Conservation (phyloP, 1,140 invertebrate species). For the Scaptomyza pallida region DNA sequence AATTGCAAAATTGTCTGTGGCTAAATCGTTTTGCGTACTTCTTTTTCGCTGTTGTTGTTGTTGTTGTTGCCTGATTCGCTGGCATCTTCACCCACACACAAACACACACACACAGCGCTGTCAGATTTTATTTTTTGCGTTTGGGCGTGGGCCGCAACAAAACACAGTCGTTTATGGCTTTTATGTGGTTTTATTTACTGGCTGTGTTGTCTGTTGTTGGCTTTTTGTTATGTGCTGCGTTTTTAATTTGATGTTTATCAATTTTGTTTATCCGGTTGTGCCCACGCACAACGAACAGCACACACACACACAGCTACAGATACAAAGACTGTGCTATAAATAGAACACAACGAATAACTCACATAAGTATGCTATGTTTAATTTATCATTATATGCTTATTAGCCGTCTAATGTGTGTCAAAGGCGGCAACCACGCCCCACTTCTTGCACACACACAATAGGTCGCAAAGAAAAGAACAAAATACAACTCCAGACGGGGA, state of each 20-base stretch:
- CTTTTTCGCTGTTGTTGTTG: no score
- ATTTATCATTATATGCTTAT: slow-evolving; percentile 65
- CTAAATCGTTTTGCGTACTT: slow-evolving; percentile 66
- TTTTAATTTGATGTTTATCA: slow-evolving; percentile 80
- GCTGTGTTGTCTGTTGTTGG: slow-evolving; percentile 16
- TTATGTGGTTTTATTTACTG: slow-evolving; percentile 75
- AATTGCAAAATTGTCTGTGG: slow-evolving; percentile 80
- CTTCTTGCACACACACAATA: neutral
- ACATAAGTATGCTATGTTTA: slow-evolving; percentile 49
- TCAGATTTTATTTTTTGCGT: slow-evolving; percentile 47
- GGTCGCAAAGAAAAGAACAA: slow-evolving; percentile 1
- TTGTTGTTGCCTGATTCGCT: slow-evolving; percentile 15
- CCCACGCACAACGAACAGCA: neutral
- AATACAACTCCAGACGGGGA: neutral
- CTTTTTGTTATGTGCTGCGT: slow-evolving; percentile 41
- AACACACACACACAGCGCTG: slow-evolving; percentile 5
- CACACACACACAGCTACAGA: neutral
- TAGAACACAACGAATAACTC: slow-evolving; percentile 1
- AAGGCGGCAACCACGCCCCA: slow-evolving; percentile 23
- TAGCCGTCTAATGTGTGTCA: slow-evolving; percentile 52
- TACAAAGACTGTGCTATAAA: neutral
- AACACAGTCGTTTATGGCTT: slow-evolving; percentile 71
- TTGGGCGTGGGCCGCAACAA: slow-evolving; percentile 38
- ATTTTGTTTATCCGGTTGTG: slow-evolving; percentile 23
- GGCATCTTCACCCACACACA: slow-evolving; percentile 7